phyloP scores from a whole-genome alignment of 2,797 vertebrate species.

The Pseudomugil gertrudae region DNA sequence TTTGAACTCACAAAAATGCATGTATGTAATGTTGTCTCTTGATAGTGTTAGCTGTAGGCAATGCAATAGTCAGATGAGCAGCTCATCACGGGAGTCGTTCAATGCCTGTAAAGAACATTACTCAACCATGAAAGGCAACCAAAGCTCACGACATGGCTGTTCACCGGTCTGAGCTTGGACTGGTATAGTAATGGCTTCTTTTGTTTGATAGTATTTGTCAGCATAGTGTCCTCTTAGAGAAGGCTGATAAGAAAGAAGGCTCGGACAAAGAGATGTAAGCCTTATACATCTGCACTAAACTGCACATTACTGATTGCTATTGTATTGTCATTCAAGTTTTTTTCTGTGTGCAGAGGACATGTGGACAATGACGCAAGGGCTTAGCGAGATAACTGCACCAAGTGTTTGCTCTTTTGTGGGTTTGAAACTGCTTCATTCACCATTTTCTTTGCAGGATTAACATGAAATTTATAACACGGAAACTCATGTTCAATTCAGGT shows the following conservation, averaged over 20 bases:
- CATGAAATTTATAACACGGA: not conserved
- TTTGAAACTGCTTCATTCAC: slow-evolving; percentile 11
- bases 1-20: slow-evolving; percentile 4
- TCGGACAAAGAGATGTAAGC: slow-evolving; percentile 37
- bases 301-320: not conserved
- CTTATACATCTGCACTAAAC: slow-evolving; percentile 19
- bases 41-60: slow-evolving; percentile 6
- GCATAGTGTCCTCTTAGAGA: slow-evolving; percentile 36
- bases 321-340: slow-evolving; percentile 39
- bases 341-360: slow-evolving; percentile 37
- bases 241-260: slow-evolving; percentile 31
- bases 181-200: slow-evolving; percentile 29
- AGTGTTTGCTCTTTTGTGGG: slow-evolving; percentile 20
- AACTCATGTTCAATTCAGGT: not conserved
- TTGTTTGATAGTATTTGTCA: slow-evolving; percentile 45
- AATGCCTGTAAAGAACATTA: slow-evolving; percentile 16
- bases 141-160: slow-evolving; percentile 23
- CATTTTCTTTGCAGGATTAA: slow-evolving; percentile 8
- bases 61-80: slow-evolving; percentile 1
- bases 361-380: slow-evolving; percentile 40
- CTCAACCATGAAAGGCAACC: slow-evolving; percentile 21
- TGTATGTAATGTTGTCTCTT: slow-evolving; percentile 8
- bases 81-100: slow-evolving; percentile 16
- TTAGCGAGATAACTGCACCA: slow-evolving; percentile 28
- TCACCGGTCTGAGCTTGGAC: slow-evolving; percentile 22